Base-by-base conservation (phyloP, 2,797 vertebrate genomes). In the Danio choprae region DNA sequence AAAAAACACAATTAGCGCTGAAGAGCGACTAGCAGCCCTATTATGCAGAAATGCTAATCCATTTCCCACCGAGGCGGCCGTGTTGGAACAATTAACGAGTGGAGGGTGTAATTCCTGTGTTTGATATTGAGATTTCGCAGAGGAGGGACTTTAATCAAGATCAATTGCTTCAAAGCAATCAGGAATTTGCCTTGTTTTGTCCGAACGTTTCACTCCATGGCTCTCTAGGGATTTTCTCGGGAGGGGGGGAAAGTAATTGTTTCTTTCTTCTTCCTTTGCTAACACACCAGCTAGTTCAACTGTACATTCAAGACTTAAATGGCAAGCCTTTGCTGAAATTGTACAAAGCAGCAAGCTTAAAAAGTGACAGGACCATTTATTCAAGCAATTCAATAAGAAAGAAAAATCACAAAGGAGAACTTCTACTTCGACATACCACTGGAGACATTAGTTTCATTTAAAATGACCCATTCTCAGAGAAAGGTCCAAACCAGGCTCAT, bases 1-100 rank as follows among this genome's bases (percentile, higher is more conserved):
- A 40, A 67, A 81, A 75, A 81, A 79, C 85, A 81, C 72, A 80
- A 86, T 84, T 84, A 86, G 75, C 13, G 29, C 41, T 79, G 83
- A 83, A 70, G 58, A 60, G 63, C 40, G 48, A 77, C 74, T 74
- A 12, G 77, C 74, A 18, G 70, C 77, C 74, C 40, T 67, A 80
- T 81, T 80, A 81, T 80, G 72, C 81, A 83, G 81, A 81, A 80
- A 84, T 83, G 81, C 76, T 83, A 85, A 86, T 86, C 81, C 83
- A 8, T 67, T 15, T 83, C 76, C 85, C 71, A 65, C 43, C 46
- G 83, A 77, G 73, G 50, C 44, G 0, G 63, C 83, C 67, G 40
- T 53, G 85, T 70, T 80, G 83, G 78, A 81, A 81, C 76, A 81
- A 80, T 84, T 84, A 84, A 56, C 50, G 22, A 58, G 73, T 29